These are phyloP conservation scores for Peromyscus eremicus DNA, from an alignment of 2,797 vertebrate species.

Conservation along the genomic window DNA sequence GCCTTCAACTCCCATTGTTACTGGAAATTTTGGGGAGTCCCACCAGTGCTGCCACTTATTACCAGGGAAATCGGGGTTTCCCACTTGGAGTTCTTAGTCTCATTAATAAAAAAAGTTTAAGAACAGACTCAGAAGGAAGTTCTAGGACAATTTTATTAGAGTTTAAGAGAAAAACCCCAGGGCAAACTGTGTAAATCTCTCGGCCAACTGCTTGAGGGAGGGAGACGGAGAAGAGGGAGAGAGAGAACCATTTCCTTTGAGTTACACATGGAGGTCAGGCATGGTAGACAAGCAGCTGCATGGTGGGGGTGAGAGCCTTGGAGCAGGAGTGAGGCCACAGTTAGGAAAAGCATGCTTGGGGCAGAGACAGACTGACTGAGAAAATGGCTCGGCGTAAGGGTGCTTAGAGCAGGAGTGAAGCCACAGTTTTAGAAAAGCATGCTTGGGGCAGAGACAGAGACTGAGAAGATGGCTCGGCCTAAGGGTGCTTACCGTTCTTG, in stretches of 20 bases:
- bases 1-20: background rate
- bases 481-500: background rate
- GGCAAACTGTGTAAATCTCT: background rate
- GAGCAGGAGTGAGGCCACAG: background rate
- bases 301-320: background rate
- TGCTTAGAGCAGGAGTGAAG: no score
- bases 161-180: background rate
- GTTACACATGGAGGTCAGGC: background rate
- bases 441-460: no score
- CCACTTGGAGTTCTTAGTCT: background rate
- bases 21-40: slow-evolving; percentile 1
- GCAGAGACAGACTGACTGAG: background rate
- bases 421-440: no score
- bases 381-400: background rate
- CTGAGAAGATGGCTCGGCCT: background rate
- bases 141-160: background rate
- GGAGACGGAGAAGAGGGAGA: background rate
- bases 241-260: background rate
- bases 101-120: background rate
- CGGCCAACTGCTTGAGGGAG: background rate
- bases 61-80: background rate
- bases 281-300: background rate
- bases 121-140: background rate
- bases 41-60: background rate
- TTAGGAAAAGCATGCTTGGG: background rate